These are phyloP conservation scores for Pinctada fucata DNA, from an alignment of 2,888 invertebrate species.

Conservation along the genomic window DNA sequence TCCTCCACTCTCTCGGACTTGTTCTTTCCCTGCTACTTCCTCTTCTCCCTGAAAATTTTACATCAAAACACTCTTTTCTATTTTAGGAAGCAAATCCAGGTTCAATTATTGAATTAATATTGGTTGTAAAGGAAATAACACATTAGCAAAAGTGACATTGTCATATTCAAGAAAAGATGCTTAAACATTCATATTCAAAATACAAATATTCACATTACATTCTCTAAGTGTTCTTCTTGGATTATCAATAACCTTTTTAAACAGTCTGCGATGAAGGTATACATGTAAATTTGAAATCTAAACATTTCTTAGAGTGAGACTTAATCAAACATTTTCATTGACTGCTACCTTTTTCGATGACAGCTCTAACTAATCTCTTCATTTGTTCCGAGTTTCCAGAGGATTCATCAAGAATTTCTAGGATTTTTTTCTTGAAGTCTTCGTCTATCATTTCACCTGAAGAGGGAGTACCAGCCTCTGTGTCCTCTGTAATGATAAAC, in stretches of 20 bases:
- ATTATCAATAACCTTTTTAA: no score
- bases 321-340: no score
- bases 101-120: background rate
- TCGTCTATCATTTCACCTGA: slow-evolving; percentile 73
- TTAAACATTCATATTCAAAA: background rate
- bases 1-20: slow-evolving; percentile 11
- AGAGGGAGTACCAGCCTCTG: slow-evolving; percentile 62
- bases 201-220: background rate
- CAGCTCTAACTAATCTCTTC: slow-evolving; percentile 72
- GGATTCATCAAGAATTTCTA: slow-evolving; percentile 75
- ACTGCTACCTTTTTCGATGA: slow-evolving; percentile 55
- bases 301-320: no score
- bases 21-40: slow-evolving; percentile 32
- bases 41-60: slow-evolving; percentile 12
- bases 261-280: slow-evolving; percentile 26
- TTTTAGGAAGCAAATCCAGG: background rate
- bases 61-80: background rate
- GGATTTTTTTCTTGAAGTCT: slow-evolving; percentile 71
- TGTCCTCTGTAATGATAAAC: slow-evolving; percentile 44
- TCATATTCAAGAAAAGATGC: no score
- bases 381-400: slow-evolving; percentile 73
- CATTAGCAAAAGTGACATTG: no score
- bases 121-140: no score
- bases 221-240: no score
- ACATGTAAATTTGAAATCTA: slow-evolving; percentile 36